phyloP scores from a whole-genome alignment of 1,140 invertebrate genomes.

The Diorhabda carinulata region DNA sequence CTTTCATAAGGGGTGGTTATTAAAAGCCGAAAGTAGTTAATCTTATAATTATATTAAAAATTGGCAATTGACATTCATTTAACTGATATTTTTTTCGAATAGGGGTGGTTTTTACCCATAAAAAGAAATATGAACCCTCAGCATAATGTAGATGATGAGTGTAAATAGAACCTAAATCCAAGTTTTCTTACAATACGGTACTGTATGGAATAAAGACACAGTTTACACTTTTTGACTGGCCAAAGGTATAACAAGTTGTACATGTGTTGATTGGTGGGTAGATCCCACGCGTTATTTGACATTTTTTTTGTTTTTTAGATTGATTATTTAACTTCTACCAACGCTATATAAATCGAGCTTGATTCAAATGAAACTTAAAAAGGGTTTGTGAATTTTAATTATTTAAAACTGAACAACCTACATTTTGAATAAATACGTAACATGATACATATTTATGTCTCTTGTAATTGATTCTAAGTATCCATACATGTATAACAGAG shows the following conservation, averaged over 20 bases:
- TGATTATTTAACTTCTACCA: slow-evolving; percentile 3
- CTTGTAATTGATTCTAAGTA: not conserved
- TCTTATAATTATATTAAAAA: no score
- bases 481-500: not conserved
- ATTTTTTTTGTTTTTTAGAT: not conserved
- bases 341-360: slow-evolving; percentile 12
- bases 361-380: slow-evolving; percentile 9
- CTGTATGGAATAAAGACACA: no score
- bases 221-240: no score
- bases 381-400: slow-evolving; percentile 11
- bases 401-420: not conserved
- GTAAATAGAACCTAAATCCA: no score
- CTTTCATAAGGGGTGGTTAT: no score
- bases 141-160: no score
- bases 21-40: no score
- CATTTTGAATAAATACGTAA: slow-evolving; percentile 1
- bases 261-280: not conserved
- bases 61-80: no score
- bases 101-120: no score
- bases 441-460: slow-evolving; percentile 10
- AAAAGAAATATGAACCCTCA: not conserved
- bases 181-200: no score
- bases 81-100: no score
- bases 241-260: no score
- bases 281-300: slow-evolving; percentile 4